A percentile compares a stretch with the other conserved stretches of the same genome.
These are phyloP conservation scores for Steinernema khuongi DNA, from an alignment of 1,140 invertebrate genomes.

Conservation along the genomic window DNA sequence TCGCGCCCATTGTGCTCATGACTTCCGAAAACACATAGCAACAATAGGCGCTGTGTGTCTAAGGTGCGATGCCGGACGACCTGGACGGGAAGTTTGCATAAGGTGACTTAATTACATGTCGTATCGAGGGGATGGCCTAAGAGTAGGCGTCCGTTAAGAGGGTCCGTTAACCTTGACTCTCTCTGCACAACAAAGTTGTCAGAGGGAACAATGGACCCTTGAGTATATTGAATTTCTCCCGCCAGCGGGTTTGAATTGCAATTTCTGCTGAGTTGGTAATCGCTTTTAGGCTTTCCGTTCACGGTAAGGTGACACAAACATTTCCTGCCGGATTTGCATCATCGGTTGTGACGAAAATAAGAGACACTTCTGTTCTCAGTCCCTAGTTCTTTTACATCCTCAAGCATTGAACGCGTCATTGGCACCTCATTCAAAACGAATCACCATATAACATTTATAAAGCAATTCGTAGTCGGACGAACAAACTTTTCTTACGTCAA, in stretches of 20 bases:
- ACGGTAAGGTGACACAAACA: background rate
- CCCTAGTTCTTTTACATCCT: too few species aligned
- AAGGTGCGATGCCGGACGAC: background rate
- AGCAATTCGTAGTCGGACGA: too few species aligned
- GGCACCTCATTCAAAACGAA: too few species aligned
- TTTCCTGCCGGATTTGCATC: background rate
- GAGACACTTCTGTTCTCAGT: too few species aligned
- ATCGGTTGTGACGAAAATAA: background rate
- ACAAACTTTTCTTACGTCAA: too few species aligned
- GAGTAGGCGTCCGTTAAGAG: background rate
- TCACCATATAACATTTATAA: too few species aligned
- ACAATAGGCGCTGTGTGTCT: background rate
- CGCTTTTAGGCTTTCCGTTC: background rate
- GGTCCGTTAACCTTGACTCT: background rate
- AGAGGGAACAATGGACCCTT: constrained; percentile 6
- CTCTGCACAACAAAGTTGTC: background rate
- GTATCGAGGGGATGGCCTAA: too few species aligned
- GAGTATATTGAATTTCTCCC: constrained; percentile 9
- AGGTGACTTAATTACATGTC: constrained; percentile 7
- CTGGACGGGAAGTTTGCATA: background rate
- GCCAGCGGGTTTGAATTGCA: background rate
- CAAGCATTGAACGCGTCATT: too few species aligned
- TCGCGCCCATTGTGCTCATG: too few species aligned
- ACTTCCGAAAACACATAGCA: background rate
- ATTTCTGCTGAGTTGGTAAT: background rate